Percentiles rank a stretch among this genome's conserved stretches.
Evolutionary conservation across 1,140 invertebrate species (phyloP).

Genomic region (Drosophila kikkawai): DNA sequence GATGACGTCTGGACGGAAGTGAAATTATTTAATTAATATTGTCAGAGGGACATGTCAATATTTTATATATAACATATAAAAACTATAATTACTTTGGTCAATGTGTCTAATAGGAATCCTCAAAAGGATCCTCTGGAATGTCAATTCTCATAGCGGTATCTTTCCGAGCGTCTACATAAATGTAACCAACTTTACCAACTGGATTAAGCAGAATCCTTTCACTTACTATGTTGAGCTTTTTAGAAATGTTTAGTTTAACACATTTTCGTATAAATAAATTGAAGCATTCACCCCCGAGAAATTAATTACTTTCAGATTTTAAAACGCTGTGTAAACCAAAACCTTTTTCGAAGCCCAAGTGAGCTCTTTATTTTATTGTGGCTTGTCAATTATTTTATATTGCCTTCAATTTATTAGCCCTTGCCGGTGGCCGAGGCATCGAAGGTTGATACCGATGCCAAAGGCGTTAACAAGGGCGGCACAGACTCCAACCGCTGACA

Average conservation of each 20-base stretch:
- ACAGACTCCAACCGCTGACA: constrained; percentile 23
- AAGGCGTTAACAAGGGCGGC: constrained; percentile 60
- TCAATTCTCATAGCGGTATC: too few species aligned
- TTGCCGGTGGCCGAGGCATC: constrained; percentile 17
- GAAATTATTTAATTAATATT: constrained; percentile 53
- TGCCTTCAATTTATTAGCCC: constrained; percentile 60
- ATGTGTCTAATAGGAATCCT: not conserved
- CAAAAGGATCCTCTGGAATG: too few species aligned
- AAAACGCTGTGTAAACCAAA: constrained; percentile 11
- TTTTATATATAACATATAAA: not conserved
- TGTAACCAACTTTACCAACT: too few species aligned
- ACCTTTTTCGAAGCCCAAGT: not conserved
- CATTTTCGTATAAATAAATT: not conserved
- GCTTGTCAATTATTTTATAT: constrained; percentile 68
- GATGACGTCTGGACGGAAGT: constrained; percentile 4
- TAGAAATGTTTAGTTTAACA: not conserved
- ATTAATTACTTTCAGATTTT: constrained; percentile 7
- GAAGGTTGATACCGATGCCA: constrained; percentile 35
- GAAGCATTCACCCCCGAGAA: not conserved
- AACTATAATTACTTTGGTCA: not conserved
- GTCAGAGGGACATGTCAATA: constrained; percentile 30
- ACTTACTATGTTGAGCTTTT: not conserved
- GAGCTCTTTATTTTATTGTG: constrained; percentile 21
- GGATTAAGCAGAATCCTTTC: not conserved
- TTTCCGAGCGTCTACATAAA: too few species aligned